Conservation (phyloP, 2,113 vertebrate species). For the Genyomyrus donnyi region DNA sequence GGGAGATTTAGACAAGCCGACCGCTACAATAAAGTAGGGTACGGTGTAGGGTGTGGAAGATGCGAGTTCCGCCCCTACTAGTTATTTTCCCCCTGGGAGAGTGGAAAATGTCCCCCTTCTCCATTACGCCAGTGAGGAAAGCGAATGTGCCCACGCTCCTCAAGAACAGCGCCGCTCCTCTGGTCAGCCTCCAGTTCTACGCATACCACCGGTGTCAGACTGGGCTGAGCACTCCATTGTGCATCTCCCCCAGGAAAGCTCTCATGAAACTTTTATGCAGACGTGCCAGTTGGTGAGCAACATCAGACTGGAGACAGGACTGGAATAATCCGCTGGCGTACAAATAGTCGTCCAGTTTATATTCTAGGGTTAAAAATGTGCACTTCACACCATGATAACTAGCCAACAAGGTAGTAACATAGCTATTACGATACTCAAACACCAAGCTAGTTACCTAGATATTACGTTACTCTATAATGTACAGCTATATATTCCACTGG, state of each 20-base stretch:
- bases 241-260: not conserved
- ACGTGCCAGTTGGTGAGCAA: not conserved
- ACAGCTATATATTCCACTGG: not conserved
- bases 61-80: not conserved
- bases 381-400: not conserved
- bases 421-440: not conserved
- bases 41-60: not conserved
- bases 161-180: not conserved
- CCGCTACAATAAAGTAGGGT: not conserved
- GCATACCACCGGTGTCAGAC: not conserved
- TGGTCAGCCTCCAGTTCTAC: not conserved
- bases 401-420: not conserved
- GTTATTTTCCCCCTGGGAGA: not conserved
- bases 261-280: conserved; percentile 15
- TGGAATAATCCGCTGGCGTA: not conserved
- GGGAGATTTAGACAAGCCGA: not conserved
- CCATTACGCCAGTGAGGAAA: not conserved
- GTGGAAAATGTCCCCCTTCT: not conserved
- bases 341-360: not conserved
- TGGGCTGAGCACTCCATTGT: not conserved
- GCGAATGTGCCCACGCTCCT: not conserved
- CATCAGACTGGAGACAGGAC: not conserved
- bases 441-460: not conserved
- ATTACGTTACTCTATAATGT: not conserved
- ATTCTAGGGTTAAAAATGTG: not conserved